phyloP scores from a whole-genome alignment of 2,888 invertebrate genomes.

The Zaprionus bogoriensis region DNA sequence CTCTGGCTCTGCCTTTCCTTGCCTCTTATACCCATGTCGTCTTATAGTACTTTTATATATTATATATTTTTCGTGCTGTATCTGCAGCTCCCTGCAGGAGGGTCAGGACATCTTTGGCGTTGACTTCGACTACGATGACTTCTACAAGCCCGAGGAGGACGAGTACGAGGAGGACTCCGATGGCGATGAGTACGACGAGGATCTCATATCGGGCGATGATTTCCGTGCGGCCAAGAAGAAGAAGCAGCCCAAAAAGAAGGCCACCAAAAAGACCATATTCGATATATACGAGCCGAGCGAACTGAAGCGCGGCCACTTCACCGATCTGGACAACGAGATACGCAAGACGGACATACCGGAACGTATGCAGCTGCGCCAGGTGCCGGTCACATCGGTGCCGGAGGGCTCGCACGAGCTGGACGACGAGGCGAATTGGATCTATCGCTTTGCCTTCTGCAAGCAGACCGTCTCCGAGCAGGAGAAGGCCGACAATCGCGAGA shows the following conservation, averaged over 20 bases:
- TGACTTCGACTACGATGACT: constrained; percentile 98
- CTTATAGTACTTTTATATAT: too few relatives aligned
- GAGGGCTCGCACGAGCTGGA: constrained; percentile 94
- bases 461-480: constrained; percentile 91
- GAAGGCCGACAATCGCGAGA: constrained; percentile 81
- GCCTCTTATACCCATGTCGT: too few relatives aligned
- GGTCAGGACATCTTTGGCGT: constrained; percentile 99
- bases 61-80: too few relatives aligned
- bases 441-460: constrained; percentile 94
- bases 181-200: constrained; percentile 92
- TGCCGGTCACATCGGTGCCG: constrained; percentile 91
- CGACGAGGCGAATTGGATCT: constrained; percentile 99
- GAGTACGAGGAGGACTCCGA: constrained; percentile 88
- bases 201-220: constrained; percentile 86
- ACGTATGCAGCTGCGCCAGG: constrained; percentile 94
- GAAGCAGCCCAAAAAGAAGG: constrained; percentile 89
- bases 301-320: constrained; percentile 97
- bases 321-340: constrained; percentile 95
- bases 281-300: constrained; percentile 99
- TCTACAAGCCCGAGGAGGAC: constrained; percentile 93
- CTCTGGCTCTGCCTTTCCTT: too few relatives aligned
- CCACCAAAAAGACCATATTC: constrained; percentile 93
- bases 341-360: constrained; percentile 95
- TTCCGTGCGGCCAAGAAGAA: constrained; percentile 87
- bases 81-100: constrained; percentile 92